Conservation (phyloP, 2,888 invertebrate species). For the Buathra laborator region DNA sequence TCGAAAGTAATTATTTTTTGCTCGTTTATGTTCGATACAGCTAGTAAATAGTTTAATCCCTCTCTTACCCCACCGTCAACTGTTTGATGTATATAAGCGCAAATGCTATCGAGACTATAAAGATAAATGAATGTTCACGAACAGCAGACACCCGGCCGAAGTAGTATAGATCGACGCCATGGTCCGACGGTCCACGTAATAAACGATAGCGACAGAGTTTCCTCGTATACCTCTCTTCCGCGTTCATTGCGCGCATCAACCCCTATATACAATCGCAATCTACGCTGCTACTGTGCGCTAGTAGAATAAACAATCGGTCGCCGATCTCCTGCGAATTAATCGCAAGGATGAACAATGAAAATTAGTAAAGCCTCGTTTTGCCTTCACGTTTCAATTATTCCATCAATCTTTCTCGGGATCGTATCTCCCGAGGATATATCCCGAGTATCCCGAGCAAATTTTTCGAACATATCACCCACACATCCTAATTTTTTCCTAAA, state of each 20-base stretch:
- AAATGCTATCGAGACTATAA: constrained; percentile 29
- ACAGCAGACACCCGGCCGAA: neutral
- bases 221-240: neutral
- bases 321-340: constrained; percentile 13
- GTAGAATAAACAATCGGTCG: constrained; percentile 31
- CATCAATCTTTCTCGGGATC: constrained; percentile 32
- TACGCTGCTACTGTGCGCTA: neutral
- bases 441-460: too few species aligned
- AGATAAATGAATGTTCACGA: constrained; percentile 42
- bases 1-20: too few species aligned
- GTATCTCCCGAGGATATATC: too few species aligned
- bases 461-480: too few species aligned
- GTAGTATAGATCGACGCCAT: constrained; percentile 30
- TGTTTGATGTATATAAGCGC: neutral
- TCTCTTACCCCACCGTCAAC: neutral
- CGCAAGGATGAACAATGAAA: constrained; percentile 39
- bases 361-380: constrained; percentile 12
- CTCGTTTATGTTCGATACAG: neutral
- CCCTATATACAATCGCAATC: neutral
- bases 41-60: neutral
- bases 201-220: constrained; percentile 30
- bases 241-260: constrained; percentile 6
- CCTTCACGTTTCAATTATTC: constrained; percentile 44
- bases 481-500: too few species aligned
- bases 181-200: constrained; percentile 21